Evolutionary conservation across 2,113 vertebrate species (phyloP), one percentile per base, ranked within the genome.

Genomic region (Halcyon senegalensis): DNA sequence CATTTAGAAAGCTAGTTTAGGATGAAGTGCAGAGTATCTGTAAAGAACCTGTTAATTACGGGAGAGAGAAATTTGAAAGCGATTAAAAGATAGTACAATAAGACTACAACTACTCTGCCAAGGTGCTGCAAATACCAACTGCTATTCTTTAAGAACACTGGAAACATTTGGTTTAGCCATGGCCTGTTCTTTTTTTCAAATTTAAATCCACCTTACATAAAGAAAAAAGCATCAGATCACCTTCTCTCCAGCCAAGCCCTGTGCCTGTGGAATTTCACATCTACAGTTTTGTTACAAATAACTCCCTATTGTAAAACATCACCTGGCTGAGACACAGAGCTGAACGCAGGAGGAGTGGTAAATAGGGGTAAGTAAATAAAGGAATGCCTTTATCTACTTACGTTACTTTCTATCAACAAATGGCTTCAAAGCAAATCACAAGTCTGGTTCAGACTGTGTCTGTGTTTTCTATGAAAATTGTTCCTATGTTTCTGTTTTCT

Each of bases 371-470:
- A 43, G 43, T 43, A 43, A 43, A 43, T 43, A 43, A 43, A 43
- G 43, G 43, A 43, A 9, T 51, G 75, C 46, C 43, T 8, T 68
- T 33, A 3, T 9, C 77, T 17, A 16, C 9, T 33, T 16, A 5
- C 0, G 0, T 55, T 50, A 10, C 6, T 51, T 79, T 58, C 27
- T 58, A 14, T 23, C 5, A 1, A 43, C 16, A 50, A 41, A 44
- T 13, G 9, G 33, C 28, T 37, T 37, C 58, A n/a, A 70, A 62
- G 24, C 30, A 28, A 56, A 37, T 74, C 8, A 2, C 50, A 37
- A 15, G 19, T 5, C 46, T 50, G 28, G 60, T 31, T 84, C 46
- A 23, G n/a, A 9, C 7, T 37, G 35, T 27, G 39, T 37, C n/a
- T 16, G 14, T 37, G 13, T 35, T 35, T 60, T 35, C 35, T 24